phyloP scores from a whole-genome alignment of 2,797 vertebrate genomes.

The Anguilla pacifica region DNA sequence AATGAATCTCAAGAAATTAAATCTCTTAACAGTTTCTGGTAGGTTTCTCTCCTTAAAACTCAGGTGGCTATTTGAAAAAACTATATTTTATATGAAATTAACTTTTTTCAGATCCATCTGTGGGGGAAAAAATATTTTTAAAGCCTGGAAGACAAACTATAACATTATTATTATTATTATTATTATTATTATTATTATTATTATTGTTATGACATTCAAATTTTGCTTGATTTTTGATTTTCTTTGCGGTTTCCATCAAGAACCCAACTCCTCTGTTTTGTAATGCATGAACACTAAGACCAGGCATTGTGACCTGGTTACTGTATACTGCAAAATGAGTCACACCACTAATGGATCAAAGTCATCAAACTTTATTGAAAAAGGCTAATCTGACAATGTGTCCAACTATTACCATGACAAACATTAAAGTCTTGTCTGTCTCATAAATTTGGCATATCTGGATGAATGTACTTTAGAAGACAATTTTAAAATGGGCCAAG shows the following conservation, averaged over 20 bases:
- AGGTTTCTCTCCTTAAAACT: slow-evolving; percentile 16
- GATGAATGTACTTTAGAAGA: neutral
- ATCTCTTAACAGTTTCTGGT: slow-evolving; percentile 27
- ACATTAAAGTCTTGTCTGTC: neutral
- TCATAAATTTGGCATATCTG: neutral
- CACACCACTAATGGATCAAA: neutral
- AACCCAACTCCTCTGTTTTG: too few relatives aligned
- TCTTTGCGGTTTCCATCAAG: too few relatives aligned
- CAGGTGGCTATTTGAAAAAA: neutral
- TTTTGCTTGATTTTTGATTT: too few relatives aligned
- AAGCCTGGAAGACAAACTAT: too few relatives aligned
- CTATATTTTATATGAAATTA: too few relatives aligned
- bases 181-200: too few relatives aligned
- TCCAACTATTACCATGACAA: neutral
- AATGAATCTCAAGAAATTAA: slow-evolving; percentile 28
- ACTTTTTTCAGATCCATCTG: too few relatives aligned
- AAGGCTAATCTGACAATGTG: neutral
- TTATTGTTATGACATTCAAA: too few relatives aligned
- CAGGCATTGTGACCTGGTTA: neutral
- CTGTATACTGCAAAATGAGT: neutral
- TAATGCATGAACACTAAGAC: neutral
- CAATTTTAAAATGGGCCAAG: neutral
- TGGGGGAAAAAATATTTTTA: too few relatives aligned
- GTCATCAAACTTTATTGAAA: neutral
- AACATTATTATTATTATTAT: too few relatives aligned